Base-by-base conservation (phyloP, 2,113 vertebrate species). In the Cynocephalus volans region DNA sequence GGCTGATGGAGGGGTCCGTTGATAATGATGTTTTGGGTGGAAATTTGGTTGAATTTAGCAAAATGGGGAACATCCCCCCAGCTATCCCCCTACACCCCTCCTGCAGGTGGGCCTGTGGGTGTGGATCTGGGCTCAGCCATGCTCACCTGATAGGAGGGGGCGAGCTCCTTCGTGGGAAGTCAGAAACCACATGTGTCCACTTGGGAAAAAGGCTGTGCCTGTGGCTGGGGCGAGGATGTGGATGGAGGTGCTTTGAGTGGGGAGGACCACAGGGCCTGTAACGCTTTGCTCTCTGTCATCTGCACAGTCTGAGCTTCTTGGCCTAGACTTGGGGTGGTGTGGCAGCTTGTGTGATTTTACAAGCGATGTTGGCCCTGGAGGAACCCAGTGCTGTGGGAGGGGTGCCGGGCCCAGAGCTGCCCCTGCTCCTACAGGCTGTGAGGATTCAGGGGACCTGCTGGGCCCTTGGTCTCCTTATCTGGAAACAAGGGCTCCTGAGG, bases 141-240 rank as follows among this genome's bases (percentile, higher is more conserved):
- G 65, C 65, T n/a, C 0, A 3, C 15, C 72, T 1, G 13, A 36
- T n/a, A 26, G 24, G 19, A 48, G n/a, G 65, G 33, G 65, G 6
- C 31, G 28, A 19, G 7, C 17, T 14, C 24, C 36, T 60, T 24
- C 0, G 1, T 14, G 36, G 41, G 80, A 18, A 5, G 21, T 26
- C n/a, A 13, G 33, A 8, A 23, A 28, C 26, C 24, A 54, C 19
- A 56, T 50, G 1, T 17, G n/a, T 15, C 33, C 21, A 1, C 54
- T n/a, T 23, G 23, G n/a, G 36, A 21, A 5, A n/a, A 52, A 19
- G 60, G n/a, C 5, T 11, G 28, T 31, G 86, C n/a, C 54, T 8
- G 17, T 8, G 69, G 26, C 5, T 1, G 6, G 8, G 33, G 21
- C 11, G 2, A 31, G 45, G 5, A 8, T 0, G 1, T 19, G 18